A percentile compares a stretch with the other conserved stretches of the same genome.
These are phyloP conservation scores for Piprites chloris DNA, from an alignment of 2,113 vertebrate genomes.

Conservation along the genomic window DNA sequence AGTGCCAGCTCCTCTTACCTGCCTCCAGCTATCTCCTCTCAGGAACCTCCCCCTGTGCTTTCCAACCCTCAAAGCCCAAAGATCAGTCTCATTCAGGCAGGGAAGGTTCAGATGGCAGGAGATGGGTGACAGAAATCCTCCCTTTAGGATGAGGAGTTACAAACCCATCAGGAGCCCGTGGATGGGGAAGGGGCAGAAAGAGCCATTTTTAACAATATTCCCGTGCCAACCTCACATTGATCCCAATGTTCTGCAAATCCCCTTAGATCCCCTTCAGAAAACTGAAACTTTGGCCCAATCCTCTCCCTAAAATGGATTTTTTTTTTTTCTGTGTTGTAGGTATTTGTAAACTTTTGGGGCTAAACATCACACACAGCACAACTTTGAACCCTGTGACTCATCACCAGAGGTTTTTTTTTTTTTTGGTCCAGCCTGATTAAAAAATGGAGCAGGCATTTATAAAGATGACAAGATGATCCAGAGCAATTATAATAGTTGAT, in stretches of 20 bases:
- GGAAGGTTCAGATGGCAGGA: not conserved
- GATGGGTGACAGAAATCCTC: not conserved
- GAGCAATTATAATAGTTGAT: not conserved
- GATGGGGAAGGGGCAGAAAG: not conserved
- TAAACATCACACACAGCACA: not conserved
- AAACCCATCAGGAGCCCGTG: not conserved
- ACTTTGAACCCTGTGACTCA: not conserved
- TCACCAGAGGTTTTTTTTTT: no score
- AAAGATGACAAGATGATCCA: not conserved
- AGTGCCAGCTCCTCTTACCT: not conserved
- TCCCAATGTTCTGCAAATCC: not conserved
- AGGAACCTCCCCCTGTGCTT: not conserved
- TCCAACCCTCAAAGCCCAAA: not conserved
- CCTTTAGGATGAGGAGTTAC: not conserved
- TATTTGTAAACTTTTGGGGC: not conserved
- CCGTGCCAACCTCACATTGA: accelerated
- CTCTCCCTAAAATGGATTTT: not conserved
- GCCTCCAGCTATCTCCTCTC: not conserved
- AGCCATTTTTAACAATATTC: accelerated
- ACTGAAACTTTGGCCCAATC: not conserved
- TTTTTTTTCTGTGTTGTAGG: no score
- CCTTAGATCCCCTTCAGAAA: not conserved
- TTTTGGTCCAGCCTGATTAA: not conserved
- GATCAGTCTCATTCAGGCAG: not conserved
- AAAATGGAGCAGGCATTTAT: not conserved